Base-by-base conservation (phyloP, 2,797 vertebrate species). In the Clamator glandarius region DNA sequence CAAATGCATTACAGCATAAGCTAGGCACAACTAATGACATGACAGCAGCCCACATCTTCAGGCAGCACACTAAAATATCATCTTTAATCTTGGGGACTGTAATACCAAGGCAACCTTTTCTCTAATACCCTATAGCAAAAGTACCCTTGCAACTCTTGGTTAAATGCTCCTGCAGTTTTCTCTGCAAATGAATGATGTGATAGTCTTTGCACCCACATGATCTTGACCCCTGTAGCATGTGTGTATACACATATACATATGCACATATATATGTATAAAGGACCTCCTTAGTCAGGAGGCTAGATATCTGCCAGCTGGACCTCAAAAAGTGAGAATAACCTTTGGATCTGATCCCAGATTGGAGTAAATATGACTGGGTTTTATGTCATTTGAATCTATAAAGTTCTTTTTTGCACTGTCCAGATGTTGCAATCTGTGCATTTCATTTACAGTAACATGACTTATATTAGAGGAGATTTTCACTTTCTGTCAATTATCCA, bases 191-290 rank as follows among this genome's bases (percentile, higher is more conserved):
- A 1, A 76, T 20, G 3, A 5, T n/a, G 35, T 1, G 6, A 50
- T 10, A 17, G 13, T 31, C 58, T 44, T 28, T 19, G 24, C 1
- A 4, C 46, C 23, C 41, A 19, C 1, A n/a, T n/a, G n/a, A n/a
- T n/a, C n/a, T n/a, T 8, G 17, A 69, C 3, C 24, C 21, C 51
- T 58, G 24, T 3, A 50, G 28, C 13, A 26, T 17, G 28, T 19
- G 6, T 39, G n/a, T n/a, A n/a, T n/a, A 24, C 11, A 39, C 2
- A 10, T 9, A 39, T 5, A 4, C 28, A 5, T 8, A 14, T 5
- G 44, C 5, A 76, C 4, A 35, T 16, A 35, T 0, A 35, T 16
- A 35, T 0, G 0, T 11, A 64, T 5, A 62, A 68, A 61, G 24
- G 79, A 83, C 7, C 13, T 8, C 3, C 20, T 72, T 46, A 39